A percentile compares a stretch with the other conserved stretches of the same genome.
Evolutionary conservation across 2,888 invertebrate species (phyloP).

Genomic region (Metopia argyrocephala): DNA sequence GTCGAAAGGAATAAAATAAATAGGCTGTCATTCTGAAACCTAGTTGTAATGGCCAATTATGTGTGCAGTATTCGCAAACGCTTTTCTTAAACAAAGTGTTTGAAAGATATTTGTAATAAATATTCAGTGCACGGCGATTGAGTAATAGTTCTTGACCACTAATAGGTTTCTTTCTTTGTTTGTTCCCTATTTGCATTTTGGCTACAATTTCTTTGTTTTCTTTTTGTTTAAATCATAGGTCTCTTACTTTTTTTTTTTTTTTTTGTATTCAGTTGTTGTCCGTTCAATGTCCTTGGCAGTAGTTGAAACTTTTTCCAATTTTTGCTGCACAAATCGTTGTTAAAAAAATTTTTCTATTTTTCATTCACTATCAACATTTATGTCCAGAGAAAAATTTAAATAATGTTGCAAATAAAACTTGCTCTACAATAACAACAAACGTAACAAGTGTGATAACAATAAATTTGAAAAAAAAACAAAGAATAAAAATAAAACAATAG

Average conservation of each 20-base stretch:
- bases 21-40: too few relatives aligned
- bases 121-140: too few relatives aligned
- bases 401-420: slow-evolving; percentile 29
- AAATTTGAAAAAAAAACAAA: slow-evolving; percentile 33
- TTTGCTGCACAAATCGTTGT: not conserved
- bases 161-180: not conserved
- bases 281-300: slow-evolving; percentile 61
- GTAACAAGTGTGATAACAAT: slow-evolving; percentile 46
- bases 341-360: slow-evolving; percentile 15
- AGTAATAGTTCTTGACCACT: not conserved
- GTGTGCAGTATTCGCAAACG: too few relatives aligned
- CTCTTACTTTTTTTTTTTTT: slow-evolving; percentile 19
- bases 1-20: too few relatives aligned
- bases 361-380: slow-evolving; percentile 41
- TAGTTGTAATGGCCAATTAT: too few relatives aligned
- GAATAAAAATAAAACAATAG: slow-evolving; percentile 19
- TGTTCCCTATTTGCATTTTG: not conserved
- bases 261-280: slow-evolving; percentile 28
- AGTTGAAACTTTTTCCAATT: slow-evolving; percentile 20
- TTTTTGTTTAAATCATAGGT: too few relatives aligned
- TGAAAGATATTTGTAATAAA: too few relatives aligned
- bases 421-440: slow-evolving; percentile 2
- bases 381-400: slow-evolving; percentile 29
- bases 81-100: too few relatives aligned
- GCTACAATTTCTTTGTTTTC: not conserved